These are phyloP conservation scores for Gymnobelideus leadbeateri DNA, from an alignment of 2,113 vertebrate species.

Conservation along the genomic window DNA sequence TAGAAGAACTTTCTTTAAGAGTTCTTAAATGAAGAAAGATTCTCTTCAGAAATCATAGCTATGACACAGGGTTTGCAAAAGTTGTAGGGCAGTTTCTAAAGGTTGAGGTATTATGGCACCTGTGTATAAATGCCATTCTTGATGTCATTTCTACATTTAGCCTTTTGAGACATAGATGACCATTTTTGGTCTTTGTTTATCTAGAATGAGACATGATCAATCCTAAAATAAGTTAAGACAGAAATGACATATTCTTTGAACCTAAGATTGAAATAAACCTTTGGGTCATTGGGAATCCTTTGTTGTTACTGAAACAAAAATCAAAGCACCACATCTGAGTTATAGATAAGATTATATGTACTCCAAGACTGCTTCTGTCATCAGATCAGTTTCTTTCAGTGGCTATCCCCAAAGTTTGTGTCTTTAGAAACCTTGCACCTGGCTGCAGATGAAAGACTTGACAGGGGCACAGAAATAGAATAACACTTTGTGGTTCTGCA, in stretches of 20 bases:
- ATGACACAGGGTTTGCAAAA: not conserved
- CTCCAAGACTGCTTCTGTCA: not conserved
- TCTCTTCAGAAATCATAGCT: not conserved
- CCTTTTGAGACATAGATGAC: slow-evolving; percentile 84
- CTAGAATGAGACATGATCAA: slow-evolving; percentile 72
- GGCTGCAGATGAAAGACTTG: not conserved
- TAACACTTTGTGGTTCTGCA: not conserved
- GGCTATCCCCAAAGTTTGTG: slow-evolving; percentile 61
- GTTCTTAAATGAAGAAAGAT: not conserved
- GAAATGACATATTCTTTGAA: slow-evolving; percentile 49
- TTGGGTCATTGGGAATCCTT: slow-evolving; percentile 78
- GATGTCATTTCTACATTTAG: slow-evolving; percentile 74
- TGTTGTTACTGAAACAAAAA: slow-evolving; percentile 61
- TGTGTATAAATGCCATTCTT: slow-evolving; percentile 52
- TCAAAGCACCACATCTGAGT: not conserved
- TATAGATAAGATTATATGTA: too few relatives aligned
- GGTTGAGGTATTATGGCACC: not conserved
- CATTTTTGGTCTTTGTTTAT: slow-evolving; percentile 73
- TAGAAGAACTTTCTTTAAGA: not conserved
- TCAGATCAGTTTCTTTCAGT: slow-evolving; percentile 22
- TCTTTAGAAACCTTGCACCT: slow-evolving; percentile 29
- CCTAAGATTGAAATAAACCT: slow-evolving; percentile 72
- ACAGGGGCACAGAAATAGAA: not conserved
- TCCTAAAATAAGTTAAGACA: slow-evolving; percentile 65
- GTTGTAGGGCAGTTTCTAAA: not conserved